Evolutionary conservation across 2,888 invertebrate genomes (phyloP), one percentile per base, ranked within the genome.

Genomic region (Aquatica leii): DNA sequence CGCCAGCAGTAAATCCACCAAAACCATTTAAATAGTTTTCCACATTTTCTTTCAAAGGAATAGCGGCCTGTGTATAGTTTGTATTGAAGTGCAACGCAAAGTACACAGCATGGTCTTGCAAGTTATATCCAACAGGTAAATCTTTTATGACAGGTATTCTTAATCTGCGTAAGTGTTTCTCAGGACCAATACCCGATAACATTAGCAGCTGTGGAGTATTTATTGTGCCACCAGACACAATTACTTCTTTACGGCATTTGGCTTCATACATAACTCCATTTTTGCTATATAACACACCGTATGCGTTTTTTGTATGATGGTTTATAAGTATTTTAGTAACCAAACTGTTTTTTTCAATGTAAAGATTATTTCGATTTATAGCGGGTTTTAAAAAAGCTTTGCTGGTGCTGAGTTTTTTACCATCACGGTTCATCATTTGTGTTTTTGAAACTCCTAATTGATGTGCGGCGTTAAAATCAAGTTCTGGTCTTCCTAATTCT

Each of bases 141-240:
- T 92, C 85, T 63, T 86, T 83, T 40, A 91, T 74, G 2, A 88
- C 84, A 0, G 83, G 77, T 53, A 93, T 90, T 1, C 84, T 83
- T 5, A 87, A 73, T 35, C 86, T 80, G 1, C 77, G 69, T 3
- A 92, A 80, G 74, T 91, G 87, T 0, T 85, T 80, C n/a, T 76
- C 78, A 0, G 91, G 91, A 0, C 91, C 91, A 21, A 94, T 83
- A 9, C 95, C 95, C 0, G 94, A 94, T n/a, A 94, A 78, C 90
- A 94, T 90, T 49, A 95, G 79, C 8, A 95, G 78, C 77, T 94
- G 94, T 0, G 95, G 93, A 0, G 93, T 91, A 65, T 90, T 91
- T 21, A 95, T 87, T 0, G 90, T 82, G 3, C 95, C 94, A 0
- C 92, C 92, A 8, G 90, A 87, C 14, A 94, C 79, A 53, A 95